Evolutionary conservation across 2,113 vertebrate species (phyloP).

Genomic region (Cynopterus brachyotis): DNA sequence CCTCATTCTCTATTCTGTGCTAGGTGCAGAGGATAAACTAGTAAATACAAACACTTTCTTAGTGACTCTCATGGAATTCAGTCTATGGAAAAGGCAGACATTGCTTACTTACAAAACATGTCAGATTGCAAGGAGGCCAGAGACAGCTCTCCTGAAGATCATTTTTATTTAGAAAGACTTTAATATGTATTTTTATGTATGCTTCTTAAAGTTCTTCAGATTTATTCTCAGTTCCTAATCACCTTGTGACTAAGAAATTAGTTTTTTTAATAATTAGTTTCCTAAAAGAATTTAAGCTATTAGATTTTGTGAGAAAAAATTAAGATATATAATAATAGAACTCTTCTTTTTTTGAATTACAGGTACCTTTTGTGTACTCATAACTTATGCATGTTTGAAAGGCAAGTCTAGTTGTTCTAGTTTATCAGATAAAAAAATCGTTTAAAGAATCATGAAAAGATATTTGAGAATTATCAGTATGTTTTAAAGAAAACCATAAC

Average conservation of each 20-base stretch:
- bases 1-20: neutral
- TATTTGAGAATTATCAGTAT: neutral
- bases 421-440: neutral
- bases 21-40: neutral
- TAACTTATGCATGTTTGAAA: neutral
- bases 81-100: neutral
- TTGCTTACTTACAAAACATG: neutral
- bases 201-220: neutral
- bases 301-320: neutral
- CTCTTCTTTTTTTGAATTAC: neutral
- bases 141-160: neutral
- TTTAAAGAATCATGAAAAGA: neutral
- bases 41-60: neutral
- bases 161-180: neutral
- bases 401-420: neutral
- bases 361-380: neutral
- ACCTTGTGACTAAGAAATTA: neutral
- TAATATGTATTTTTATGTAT: neutral
- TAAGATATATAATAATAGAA: neutral
- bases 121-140: neutral
- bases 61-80: neutral
- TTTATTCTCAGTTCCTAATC: constrained; percentile 1
- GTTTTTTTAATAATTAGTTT: neutral
- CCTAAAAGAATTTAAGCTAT: neutral
- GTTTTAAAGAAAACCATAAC: constrained; percentile 3